A percentile compares a stretch with the other conserved stretches of the same genome.
Conservation (phyloP, 2,797 vertebrate genomes). For the Leuciscus waleckii region DNA sequence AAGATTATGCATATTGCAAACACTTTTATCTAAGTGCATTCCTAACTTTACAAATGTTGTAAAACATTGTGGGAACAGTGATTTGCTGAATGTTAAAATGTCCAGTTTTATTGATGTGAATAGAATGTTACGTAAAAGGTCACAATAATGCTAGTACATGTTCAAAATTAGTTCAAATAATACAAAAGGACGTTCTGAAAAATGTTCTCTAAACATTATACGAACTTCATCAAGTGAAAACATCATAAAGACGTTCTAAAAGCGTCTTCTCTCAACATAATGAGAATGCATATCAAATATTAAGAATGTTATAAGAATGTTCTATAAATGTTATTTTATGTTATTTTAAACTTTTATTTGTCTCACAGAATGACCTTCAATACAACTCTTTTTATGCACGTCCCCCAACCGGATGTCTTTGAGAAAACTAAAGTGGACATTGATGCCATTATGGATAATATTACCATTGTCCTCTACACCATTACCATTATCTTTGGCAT, state of each 20-base stretch:
- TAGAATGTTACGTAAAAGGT: neutral
- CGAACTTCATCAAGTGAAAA: neutral
- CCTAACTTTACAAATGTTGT: too few relatives aligned
- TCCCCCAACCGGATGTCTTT: neutral
- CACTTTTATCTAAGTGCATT: too few relatives aligned
- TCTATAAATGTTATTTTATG: neutral
- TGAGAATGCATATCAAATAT: neutral
- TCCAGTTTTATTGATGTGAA: neutral
- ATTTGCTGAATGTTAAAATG: neutral
- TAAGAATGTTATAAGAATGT: neutral
- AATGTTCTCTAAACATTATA: neutral
- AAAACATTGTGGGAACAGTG: neutral
- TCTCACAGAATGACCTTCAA: constrained; percentile 66
- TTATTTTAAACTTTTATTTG: neutral
- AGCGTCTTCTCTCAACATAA: neutral
- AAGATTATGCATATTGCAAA: neutral
- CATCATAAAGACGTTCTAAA: neutral
- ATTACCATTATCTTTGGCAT: constrained; percentile 75
- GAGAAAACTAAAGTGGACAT: constrained; percentile 59
- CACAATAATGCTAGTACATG: neutral
- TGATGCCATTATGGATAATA: constrained; percentile 65
- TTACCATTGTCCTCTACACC: constrained; percentile 70
- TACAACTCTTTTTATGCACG: neutral
- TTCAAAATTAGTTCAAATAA: too few relatives aligned
- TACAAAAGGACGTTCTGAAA: neutral